Conservation (phyloP, 92 coral and sea anemone species). For the Hydrozoanthus gracilis region DNA sequence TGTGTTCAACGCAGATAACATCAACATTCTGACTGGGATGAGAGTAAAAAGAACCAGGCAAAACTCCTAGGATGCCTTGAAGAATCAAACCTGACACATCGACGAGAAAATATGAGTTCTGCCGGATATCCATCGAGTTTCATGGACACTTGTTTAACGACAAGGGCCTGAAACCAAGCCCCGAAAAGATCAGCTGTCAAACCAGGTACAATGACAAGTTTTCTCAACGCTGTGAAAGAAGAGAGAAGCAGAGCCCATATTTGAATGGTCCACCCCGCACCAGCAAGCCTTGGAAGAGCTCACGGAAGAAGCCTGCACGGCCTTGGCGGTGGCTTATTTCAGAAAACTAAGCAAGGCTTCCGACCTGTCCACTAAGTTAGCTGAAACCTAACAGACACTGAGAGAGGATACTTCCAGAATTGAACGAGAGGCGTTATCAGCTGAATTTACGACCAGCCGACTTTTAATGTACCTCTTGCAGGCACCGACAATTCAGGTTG, state of each 20-base stretch:
- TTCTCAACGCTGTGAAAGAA: slow-evolving; percentile 54
- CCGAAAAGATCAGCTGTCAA: slow-evolving; percentile 54
- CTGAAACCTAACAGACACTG: slow-evolving; percentile 57
- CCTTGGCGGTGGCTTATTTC: slow-evolving; percentile 70
- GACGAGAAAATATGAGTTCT: slow-evolving; percentile 66
- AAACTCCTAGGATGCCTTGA: slow-evolving; percentile 47
- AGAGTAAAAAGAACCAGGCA: slow-evolving; percentile 52
- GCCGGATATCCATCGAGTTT: slow-evolving; percentile 57
- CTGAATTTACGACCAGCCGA: slow-evolving; percentile 58
- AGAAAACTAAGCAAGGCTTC: slow-evolving; percentile 64
- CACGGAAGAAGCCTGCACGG: slow-evolving; percentile 56
- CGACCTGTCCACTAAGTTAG: slow-evolving; percentile 66
- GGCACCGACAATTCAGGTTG: neutral
- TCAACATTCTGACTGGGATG: slow-evolving; percentile 52
- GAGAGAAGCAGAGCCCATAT: slow-evolving; percentile 41
- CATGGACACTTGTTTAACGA: slow-evolving; percentile 70
- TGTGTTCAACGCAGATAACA: slow-evolving; percentile 48
- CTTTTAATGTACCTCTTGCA: slow-evolving; percentile 58
- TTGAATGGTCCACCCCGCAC: slow-evolving; percentile 50
- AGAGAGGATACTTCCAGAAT: slow-evolving; percentile 51
- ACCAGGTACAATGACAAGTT: slow-evolving; percentile 35
- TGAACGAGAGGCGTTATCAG: slow-evolving; percentile 30
- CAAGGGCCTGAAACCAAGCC: slow-evolving; percentile 62
- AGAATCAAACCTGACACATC: slow-evolving; percentile 51
- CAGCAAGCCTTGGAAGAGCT: slow-evolving; percentile 57